Evolutionary conservation across 1,140 invertebrate genomes (phyloP).

Genomic region (Prorops nasuta): DNA sequence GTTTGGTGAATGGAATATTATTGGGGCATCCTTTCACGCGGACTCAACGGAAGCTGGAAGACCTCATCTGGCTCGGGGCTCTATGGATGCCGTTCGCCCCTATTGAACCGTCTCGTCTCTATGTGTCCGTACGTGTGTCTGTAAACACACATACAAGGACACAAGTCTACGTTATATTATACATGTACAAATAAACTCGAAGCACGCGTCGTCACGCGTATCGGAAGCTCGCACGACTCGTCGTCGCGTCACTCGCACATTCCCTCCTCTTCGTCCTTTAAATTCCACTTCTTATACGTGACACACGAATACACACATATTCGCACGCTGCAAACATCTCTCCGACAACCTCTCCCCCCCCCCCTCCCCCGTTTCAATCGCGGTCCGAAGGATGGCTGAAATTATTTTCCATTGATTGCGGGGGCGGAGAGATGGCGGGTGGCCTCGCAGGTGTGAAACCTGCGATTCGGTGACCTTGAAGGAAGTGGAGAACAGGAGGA

Average conservation of each 20-base stretch:
- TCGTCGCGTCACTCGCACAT: too few relatives aligned
- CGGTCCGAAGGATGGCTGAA: constrained; percentile 35
- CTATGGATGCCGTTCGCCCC: constrained; percentile 52
- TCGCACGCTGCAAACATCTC: background rate
- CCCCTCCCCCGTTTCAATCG: constrained; percentile 18
- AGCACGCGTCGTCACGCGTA: too few relatives aligned
- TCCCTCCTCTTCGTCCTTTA: too few relatives aligned
- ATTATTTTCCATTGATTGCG: constrained; percentile 46
- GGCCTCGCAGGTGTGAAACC: too few relatives aligned
- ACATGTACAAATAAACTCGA: too few relatives aligned
- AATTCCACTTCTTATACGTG: too few relatives aligned
- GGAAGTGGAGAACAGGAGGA: too few relatives aligned
- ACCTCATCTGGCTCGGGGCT: constrained; percentile 55
- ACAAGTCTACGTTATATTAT: too few relatives aligned
- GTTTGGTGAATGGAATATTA: constrained; percentile 57
- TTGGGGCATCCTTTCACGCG: constrained; percentile 59
- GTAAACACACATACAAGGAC: too few relatives aligned
- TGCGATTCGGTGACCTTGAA: too few relatives aligned
- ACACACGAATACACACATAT: background rate
- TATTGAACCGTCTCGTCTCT: constrained; percentile 48
- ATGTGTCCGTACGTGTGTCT: constrained; percentile 4
- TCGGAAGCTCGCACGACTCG: too few relatives aligned
- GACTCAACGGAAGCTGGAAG: constrained; percentile 56
- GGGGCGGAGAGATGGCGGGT: too few relatives aligned
- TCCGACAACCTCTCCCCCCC: constrained; percentile 18